Percentiles rank a stretch among this genome's conserved stretches.
Evolutionary conservation across 2,113 vertebrate genomes (phyloP).

Genomic region (Gorsachius goisagi): DNA sequence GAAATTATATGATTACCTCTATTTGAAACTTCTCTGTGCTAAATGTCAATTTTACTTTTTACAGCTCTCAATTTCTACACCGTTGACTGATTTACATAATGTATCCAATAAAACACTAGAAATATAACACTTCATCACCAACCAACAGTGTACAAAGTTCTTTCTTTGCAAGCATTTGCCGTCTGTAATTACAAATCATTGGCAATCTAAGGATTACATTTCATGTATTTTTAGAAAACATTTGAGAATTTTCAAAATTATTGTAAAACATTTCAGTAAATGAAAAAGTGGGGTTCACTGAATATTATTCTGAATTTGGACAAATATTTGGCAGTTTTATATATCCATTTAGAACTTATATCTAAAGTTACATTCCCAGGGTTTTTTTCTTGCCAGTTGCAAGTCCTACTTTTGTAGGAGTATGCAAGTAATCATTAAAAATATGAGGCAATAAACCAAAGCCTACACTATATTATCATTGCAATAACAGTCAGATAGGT

Average conservation of each 20-base stretch:
- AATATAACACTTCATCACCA: background rate
- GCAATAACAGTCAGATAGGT: background rate
- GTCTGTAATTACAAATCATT: background rate
- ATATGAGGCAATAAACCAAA: background rate
- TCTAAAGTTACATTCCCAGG: background rate
- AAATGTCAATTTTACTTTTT: background rate
- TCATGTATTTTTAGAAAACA: background rate
- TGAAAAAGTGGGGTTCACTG: background rate
- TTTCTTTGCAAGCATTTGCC: background rate
- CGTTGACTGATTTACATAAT: background rate
- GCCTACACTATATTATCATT: background rate
- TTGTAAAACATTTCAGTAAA: background rate
- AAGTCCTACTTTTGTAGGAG: background rate
- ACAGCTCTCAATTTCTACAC: background rate
- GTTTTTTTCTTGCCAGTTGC: background rate
- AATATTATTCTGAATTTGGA: background rate
- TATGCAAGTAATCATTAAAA: background rate
- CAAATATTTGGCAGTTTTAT: background rate
- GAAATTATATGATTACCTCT: background rate
- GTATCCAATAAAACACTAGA: background rate
- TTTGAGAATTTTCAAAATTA: background rate
- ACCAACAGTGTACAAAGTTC: background rate
- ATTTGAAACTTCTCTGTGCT: background rate
- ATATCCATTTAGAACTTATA: background rate
- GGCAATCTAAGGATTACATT: background rate